Evolutionary conservation across 1,140 invertebrate genomes (phyloP), one percentile per base, ranked within the genome.

Genomic region (Sesamia nonagrioides): DNA sequence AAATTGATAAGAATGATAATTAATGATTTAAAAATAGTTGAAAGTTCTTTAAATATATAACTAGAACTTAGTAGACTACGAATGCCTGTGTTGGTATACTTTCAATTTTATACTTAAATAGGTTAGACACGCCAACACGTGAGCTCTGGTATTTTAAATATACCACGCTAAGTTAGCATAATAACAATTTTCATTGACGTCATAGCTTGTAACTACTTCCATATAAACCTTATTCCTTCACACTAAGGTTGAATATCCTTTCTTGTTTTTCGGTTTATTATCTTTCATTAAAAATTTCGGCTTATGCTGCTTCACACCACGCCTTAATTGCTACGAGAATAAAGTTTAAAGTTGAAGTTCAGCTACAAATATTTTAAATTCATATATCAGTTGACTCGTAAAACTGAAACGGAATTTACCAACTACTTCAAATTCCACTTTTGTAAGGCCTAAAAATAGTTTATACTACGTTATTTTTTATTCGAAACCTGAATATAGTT

Each of bases 151-250:
- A 63, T 42, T 61, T 75, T 75, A 75, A 61, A 61, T 17, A 75
- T 56, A 77, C 77, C 83, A 84, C 79, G 83, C 82, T 78, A 89
- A 82, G 79, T 83, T 82, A 48, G 83, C 68, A 71, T 87, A 88
- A 86, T 85, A 85, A 82, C 79, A 83, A 76, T 84, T 87, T 84
- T 82, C 82, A 81, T 87, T 90, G 89, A 90, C 88, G 89, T 90
- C 89, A 90, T 79, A 80, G 66, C 58, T 58, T 66, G 27, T 33
- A 79, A 63, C 15, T 9, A 75, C 27, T 63, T 13, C 9, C 6
- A 15, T 11, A 27, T n/a, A 42, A 58, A 7, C 71, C 18, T 58
- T 73, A 73, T 48, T 35, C 3, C 9, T 37, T 17, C 9, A 6
- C 2, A 35, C 33, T 75, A 75, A 75, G 27, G 37, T 18, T 63